Evolutionary conservation across 2,113 vertebrate genomes (phyloP).

Genomic region (Polyodon spathula): DNA sequence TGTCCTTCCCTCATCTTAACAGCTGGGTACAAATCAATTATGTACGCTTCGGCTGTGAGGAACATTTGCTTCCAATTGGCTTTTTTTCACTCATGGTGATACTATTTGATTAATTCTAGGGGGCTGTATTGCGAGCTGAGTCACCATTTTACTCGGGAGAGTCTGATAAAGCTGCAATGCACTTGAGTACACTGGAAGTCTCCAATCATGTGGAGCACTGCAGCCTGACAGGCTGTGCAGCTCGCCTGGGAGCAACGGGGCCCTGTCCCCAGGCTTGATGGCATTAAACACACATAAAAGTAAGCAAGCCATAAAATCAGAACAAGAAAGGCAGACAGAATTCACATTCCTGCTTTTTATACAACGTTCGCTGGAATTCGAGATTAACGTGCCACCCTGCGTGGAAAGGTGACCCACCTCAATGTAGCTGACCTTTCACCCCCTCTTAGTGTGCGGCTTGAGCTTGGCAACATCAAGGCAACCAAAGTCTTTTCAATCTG

Average conservation of each 20-base stretch:
- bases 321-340: neutral
- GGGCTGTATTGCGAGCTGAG: too few species aligned
- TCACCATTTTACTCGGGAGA: too few species aligned
- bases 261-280: neutral
- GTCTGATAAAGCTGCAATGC: too few species aligned
- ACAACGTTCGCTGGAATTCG: neutral
- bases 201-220: neutral
- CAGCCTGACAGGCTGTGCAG: neutral
- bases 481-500: conserved; percentile 11
- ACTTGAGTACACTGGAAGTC: neutral
- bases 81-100: too few species aligned
- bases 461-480: conserved; percentile 29
- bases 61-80: too few species aligned
- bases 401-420: conserved; percentile 25
- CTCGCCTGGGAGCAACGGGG: neutral
- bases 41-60: too few species aligned
- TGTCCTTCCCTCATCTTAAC: too few species aligned
- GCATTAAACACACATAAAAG: neutral
- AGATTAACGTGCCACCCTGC: conserved; percentile 14
- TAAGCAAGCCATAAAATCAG: conserved; percentile 2
- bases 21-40: too few species aligned
- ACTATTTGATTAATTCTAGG: too few species aligned
- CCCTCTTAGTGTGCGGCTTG: conserved; percentile 14
- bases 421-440: conserved; percentile 28
- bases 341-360: neutral